Evolutionary conservation across 2,888 invertebrate genomes (phyloP).

Genomic region (Agrochola lota): DNA sequence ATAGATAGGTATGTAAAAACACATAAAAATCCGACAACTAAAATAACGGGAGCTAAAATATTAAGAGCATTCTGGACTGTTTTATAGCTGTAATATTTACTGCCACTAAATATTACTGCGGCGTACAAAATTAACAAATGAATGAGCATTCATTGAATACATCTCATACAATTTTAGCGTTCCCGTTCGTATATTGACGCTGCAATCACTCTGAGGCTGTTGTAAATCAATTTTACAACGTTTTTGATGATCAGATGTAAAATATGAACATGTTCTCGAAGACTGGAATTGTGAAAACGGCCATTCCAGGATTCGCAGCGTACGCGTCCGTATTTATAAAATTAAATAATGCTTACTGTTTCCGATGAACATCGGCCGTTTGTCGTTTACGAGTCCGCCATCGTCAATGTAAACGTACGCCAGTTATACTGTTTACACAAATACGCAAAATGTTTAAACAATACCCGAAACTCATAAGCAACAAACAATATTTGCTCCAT

Average conservation of each 20-base stretch:
- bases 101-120: slow-evolving; percentile 84
- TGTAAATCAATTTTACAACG: slow-evolving; percentile 88
- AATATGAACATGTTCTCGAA: slow-evolving; percentile 66
- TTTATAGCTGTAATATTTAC: slow-evolving; percentile 85
- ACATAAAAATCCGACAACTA: slow-evolving; percentile 57
- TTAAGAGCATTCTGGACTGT: slow-evolving; percentile 79
- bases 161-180: slow-evolving; percentile 81
- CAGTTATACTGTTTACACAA: slow-evolving; percentile 55
- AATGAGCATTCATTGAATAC: slow-evolving; percentile 84
- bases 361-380: slow-evolving; percentile 68
- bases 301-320: slow-evolving; percentile 33
- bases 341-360: slow-evolving; percentile 74
- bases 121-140: slow-evolving; percentile 88
- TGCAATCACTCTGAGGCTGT: slow-evolving; percentile 78
- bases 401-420: slow-evolving; percentile 53
- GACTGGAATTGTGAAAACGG: slow-evolving; percentile 75
- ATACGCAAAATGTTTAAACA: slow-evolving; percentile 59
- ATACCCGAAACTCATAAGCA: slow-evolving; percentile 52
- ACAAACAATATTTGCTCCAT: slow-evolving; percentile 63
- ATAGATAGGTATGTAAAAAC: slow-evolving; percentile 27
- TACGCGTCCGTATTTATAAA: slow-evolving; percentile 60
- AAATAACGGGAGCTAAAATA: slow-evolving; percentile 76
- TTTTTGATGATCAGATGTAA: slow-evolving; percentile 86
- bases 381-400: slow-evolving; percentile 66
- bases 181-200: slow-evolving; percentile 77